Conservation (phyloP, 30 jellyfish, hydroid and myxozoan genomes). For the Hydractinia echinata region DNA sequence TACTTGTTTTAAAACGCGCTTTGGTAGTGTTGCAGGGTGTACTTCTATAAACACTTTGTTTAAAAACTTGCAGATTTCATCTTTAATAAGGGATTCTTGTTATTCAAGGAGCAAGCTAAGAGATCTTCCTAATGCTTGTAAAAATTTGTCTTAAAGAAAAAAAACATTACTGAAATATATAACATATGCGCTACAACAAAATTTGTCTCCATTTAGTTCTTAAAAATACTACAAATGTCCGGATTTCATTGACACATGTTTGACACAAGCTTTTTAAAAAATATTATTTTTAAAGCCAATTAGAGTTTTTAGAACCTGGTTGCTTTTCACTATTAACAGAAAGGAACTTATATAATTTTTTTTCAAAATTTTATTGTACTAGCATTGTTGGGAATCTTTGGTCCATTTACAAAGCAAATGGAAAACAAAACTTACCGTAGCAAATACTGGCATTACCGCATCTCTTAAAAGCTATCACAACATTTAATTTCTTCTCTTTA, state of each 20-base stretch:
- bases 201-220: too few relatives aligned
- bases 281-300: too few relatives aligned
- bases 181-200: too few relatives aligned
- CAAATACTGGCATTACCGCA: conserved; percentile 82
- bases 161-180: not conserved
- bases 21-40: conserved; percentile 64
- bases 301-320: too few relatives aligned
- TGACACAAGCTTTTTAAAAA: too few relatives aligned
- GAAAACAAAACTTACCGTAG: conserved; percentile 53
- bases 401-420: too few relatives aligned
- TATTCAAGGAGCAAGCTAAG: conserved; percentile 67
- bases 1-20: conserved; percentile 62
- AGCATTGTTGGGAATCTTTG: too few relatives aligned
- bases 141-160: conserved; percentile 58
- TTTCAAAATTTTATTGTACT: too few relatives aligned
- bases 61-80: conserved; percentile 76
- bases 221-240: too few relatives aligned
- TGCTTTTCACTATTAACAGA: too few relatives aligned
- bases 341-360: too few relatives aligned
- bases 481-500: conserved; percentile 91
- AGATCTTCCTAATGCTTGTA: conserved; percentile 77
- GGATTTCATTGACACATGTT: too few relatives aligned
- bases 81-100: conserved; percentile 91
- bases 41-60: not conserved
- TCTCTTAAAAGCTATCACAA: conserved; percentile 80